phyloP scores from a whole-genome alignment of 37 sponge, comb jelly and placozoan genomes.

The Oscarella lobularis region DNA sequence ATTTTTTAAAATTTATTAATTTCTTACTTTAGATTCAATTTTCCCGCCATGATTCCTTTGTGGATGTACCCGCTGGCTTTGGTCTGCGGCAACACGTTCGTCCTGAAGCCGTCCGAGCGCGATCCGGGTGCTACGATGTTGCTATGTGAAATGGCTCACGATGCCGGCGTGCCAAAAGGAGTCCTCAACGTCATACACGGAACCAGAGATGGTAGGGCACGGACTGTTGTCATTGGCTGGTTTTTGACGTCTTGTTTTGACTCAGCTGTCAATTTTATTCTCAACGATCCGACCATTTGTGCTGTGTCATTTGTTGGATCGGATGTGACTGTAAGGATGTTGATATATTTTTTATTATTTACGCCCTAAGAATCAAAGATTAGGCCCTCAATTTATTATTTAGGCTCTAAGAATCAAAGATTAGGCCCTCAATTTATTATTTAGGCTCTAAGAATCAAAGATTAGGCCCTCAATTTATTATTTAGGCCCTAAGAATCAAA shows the following conservation, averaged over 20 bases:
- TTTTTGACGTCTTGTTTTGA: not conserved
- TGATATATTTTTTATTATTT: no score
- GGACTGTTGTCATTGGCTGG: not conserved
- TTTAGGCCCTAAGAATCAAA: no score
- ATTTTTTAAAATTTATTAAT: no score
- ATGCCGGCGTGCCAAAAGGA: slow-evolving; percentile 92
- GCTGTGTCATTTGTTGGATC: slow-evolving; percentile 97
- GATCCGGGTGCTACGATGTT: slow-evolving; percentile 87
- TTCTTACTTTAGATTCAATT: slow-evolving; percentile 92
- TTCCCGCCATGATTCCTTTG: slow-evolving; percentile 94
- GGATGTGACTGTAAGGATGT: slow-evolving; percentile 57
- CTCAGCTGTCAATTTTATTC: slow-evolving; percentile 74
- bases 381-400: no score
- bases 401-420: no score
- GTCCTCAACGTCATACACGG: slow-evolving; percentile 96
- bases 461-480: no score
- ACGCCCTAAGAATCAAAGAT: no score
- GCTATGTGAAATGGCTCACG: slow-evolving; percentile 69
- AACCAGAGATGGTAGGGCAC: slow-evolving; percentile 30
- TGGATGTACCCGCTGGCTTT: slow-evolving; percentile 97
- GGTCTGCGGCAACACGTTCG: slow-evolving; percentile 91
- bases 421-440: no score
- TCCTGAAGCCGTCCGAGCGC: slow-evolving; percentile 90
- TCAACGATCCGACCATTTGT: slow-evolving; percentile 73
- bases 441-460: no score